Evolutionary conservation across 2,888 invertebrate species (phyloP), one percentile per base, ranked within the genome.

Genomic region (Nycteola revayana): DNA sequence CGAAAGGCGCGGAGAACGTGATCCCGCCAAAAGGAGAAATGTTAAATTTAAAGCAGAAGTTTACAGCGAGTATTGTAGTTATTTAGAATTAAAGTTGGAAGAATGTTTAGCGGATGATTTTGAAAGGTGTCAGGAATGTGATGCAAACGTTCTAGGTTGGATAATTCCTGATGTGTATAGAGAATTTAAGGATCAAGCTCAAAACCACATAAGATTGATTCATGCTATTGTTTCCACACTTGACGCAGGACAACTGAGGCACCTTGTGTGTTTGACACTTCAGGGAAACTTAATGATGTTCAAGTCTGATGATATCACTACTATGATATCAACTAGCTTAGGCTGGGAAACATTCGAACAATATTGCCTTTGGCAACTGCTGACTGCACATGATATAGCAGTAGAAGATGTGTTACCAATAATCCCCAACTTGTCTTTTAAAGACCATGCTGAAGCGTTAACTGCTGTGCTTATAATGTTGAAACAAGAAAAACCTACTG

Each of bases 311-410:
- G 94, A 93, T 36, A 90, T 96, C 25, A 92, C 93, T 37, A 89
- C 92, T 24, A 91, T 96, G 75, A 79, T 96, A 56, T 94, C 94
- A 42, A 93, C 94, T 25, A 98, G 97, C 65, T 89, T 99, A 35
- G 92, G 93, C 36, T 99, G 98, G 97, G 98, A 99, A 83, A 98
- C 98, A 1, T 96, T 98, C 60, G 98, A 99, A 78, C 99, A 99
- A 80, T 94, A 96, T 74, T 98, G 97, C 76, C 91, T 99, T 26
- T 99, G 99, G 99, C 98, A 98, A 80, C 90, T 99, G 37, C 92
- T 98, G 28, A 93, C 95, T 51, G 98, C 98, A 24, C 98, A 98
- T 75, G 96, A 97, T 75, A 95, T 98, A 69, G 94, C 96, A 32
- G 92, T 97, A n/a, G 97, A 97, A 66, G 94, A 95, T 68, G 93